Evolutionary conservation across 1,140 invertebrate genomes (phyloP), one percentile per base, ranked within the genome.

Genomic region (Papilio polyxenes): DNA sequence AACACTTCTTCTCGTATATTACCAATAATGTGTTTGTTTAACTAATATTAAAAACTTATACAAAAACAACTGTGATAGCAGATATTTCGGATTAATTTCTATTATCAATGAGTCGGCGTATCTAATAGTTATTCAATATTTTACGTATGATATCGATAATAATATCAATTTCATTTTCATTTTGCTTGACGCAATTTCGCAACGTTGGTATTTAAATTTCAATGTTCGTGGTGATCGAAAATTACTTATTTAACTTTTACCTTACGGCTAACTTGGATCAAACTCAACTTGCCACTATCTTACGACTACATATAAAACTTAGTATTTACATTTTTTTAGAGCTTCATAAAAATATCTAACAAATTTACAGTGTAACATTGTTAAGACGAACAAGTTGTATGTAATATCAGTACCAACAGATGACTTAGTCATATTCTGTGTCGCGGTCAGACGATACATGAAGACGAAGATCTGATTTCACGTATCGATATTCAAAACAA

Each of bases 401-500:
- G 65, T n/a, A n/a, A 10, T 72, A 37, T 37, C 65, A n/a, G n/a
- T n/a, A n/a, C n/a, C n/a, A 72, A 72, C 31, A 72, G 31, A 72
- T 13, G 4, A 72, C 65, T 37, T 31, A 11, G 23, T 69, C 31
- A 11, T 72, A 13, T 72, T 23, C 65, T 37, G 31, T 72, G 11
- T 72, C 31, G 65, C 65, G 65, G 65, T 72, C 13, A 40, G 31
- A 72, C 23, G 23, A 69, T 69, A 69, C 62, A 31, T 13, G 15
- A 56, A 72, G 31, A 72, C 65, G 0, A 4, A 15, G 65, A 72
- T 72, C 65, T 15, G 65, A 72, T 72, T 72, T 72, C 65, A 37
- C 31, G 62, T 69, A 69, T 69, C 65, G 20, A 72, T 56, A 56
- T 56, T 72, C 11, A 72, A 72, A 72, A 4, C 31, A 72, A 72